Conservation (phyloP, 2,797 vertebrate species). For the Sebastes taczanowskii region DNA sequence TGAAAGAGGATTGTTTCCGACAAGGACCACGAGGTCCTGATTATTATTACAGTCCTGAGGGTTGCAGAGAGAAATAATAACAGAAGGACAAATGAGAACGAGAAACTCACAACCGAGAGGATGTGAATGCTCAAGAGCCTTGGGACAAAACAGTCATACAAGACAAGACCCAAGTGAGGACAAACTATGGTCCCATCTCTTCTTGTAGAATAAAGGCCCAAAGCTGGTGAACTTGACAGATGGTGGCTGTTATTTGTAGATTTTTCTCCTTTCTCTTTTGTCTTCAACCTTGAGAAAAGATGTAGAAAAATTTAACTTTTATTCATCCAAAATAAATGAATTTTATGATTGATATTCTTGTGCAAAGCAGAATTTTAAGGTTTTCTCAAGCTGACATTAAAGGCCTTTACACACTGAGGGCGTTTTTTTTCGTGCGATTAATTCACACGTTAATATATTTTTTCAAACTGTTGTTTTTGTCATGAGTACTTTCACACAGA, state of each 20-base stretch:
- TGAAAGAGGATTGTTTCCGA: slow-evolving; percentile 36
- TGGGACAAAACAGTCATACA: slow-evolving; percentile 35
- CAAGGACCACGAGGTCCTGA: slow-evolving; percentile 25
- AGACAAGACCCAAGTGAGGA: slow-evolving; percentile 40
- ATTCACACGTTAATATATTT: not conserved
- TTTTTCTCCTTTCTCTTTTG: not conserved
- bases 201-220: slow-evolving; percentile 4
- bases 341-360: not conserved
- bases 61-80: slow-evolving; percentile 16
- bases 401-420: too few relatives aligned
- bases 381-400: not conserved
- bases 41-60: slow-evolving; percentile 43
- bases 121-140: slow-evolving; percentile 37
- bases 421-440: not conserved
- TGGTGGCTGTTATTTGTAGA: slow-evolving; percentile 33
- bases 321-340: not conserved
- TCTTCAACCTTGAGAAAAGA: not conserved
- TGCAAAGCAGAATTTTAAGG: not conserved
- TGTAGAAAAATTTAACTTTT: not conserved
- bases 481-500: not conserved
- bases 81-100: slow-evolving; percentile 44
- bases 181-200: slow-evolving; percentile 31
- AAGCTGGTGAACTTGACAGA: slow-evolving; percentile 47
- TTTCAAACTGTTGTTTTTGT: not conserved
- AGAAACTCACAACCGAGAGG: slow-evolving; percentile 20